These are phyloP conservation scores for Cuculus canorus DNA, from an alignment of 2,797 vertebrate genomes.

Conservation along the genomic window DNA sequence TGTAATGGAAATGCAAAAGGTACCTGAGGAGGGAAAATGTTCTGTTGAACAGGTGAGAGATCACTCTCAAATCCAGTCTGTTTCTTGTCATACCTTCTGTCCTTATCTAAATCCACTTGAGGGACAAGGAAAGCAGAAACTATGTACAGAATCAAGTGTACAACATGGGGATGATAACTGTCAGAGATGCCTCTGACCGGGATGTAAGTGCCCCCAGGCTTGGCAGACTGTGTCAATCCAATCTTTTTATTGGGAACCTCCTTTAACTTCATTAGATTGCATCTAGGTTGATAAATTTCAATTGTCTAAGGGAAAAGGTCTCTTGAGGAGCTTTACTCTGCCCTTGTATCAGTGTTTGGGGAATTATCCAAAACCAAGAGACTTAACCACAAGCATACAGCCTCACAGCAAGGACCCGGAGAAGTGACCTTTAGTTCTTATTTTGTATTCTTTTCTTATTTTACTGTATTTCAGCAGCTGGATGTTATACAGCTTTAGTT, in stretches of 20 bases:
- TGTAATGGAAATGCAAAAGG: neutral
- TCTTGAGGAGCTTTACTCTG: neutral
- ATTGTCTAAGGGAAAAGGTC: neutral
- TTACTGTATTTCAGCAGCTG: neutral
- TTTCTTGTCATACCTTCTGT: neutral
- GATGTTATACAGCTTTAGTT: neutral
- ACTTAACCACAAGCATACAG: neutral
- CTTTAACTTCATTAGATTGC: neutral
- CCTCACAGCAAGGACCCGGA: neutral
- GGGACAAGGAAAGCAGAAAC: neutral
- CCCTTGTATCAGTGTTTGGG: neutral
- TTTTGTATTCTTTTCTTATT: neutral
- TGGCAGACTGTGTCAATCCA: neutral
- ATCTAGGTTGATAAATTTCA: neutral
- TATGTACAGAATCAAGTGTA: neutral
- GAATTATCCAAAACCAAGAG: neutral
- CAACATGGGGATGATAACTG: neutral
- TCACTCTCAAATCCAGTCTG: neutral
- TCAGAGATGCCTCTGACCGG: neutral
- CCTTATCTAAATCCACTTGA: neutral
- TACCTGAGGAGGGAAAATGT: neutral
- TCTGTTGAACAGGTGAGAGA: neutral
- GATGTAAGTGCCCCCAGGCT: neutral
- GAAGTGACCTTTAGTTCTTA: neutral
- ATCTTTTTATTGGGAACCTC: neutral